Conservation (phyloP, 2,888 invertebrate genomes). For the Lasioglossum marginatum region DNA sequence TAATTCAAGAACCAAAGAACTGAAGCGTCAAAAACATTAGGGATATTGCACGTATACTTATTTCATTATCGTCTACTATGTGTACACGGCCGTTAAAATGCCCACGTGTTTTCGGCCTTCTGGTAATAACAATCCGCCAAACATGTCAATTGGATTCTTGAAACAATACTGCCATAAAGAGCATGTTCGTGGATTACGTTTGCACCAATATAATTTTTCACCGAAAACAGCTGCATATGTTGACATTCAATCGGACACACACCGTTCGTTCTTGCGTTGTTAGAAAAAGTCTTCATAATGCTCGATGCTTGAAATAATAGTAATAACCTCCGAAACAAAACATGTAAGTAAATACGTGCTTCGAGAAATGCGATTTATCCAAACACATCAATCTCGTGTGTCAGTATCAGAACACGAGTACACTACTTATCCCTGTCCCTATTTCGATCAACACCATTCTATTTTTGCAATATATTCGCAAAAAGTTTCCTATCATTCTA, state of each 20-base stretch:
- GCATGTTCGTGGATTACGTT: slow-evolving; percentile 40
- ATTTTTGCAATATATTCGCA: slow-evolving; percentile 22
- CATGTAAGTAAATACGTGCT: slow-evolving; percentile 27
- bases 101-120: slow-evolving; percentile 62
- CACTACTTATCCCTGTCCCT: slow-evolving; percentile 4
- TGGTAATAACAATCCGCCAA: slow-evolving; percentile 56
- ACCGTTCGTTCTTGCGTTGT: slow-evolving; percentile 44
- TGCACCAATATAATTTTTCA: slow-evolving; percentile 42
- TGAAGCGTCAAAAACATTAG: slow-evolving; percentile 42
- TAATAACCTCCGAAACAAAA: slow-evolving; percentile 63
- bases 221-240: slow-evolving; percentile 45
- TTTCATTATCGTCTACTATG: slow-evolving; percentile 54
- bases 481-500: slow-evolving; percentile 37
- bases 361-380: slow-evolving; percentile 17
- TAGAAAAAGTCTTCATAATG: slow-evolving; percentile 70
- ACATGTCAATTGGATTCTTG: slow-evolving; percentile 45
- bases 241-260: slow-evolving; percentile 44
- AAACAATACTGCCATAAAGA: slow-evolving; percentile 8
- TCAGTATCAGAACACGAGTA: slow-evolving; percentile 14
- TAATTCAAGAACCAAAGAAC: slow-evolving; percentile 57
- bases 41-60: slow-evolving; percentile 37
- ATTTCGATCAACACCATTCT: slow-evolving; percentile 25
- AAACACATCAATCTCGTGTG: slow-evolving; percentile 26
- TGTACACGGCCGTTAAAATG: slow-evolving; percentile 58
- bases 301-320: slow-evolving; percentile 41